Base-by-base conservation (phyloP, 2,113 vertebrate species). In the Delphinapterus leucas region DNA sequence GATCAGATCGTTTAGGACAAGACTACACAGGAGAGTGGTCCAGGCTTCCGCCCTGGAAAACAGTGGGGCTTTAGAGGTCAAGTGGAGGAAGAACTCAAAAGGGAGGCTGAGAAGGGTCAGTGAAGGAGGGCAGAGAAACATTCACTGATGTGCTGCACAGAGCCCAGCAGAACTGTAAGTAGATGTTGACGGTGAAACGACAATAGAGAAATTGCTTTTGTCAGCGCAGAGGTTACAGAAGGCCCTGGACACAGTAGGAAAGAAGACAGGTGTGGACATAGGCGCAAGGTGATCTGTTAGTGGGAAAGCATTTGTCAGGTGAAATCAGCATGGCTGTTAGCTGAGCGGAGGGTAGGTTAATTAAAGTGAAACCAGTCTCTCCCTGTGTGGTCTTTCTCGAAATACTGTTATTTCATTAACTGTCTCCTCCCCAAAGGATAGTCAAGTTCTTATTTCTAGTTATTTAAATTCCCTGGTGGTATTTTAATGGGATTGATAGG, bases 401-500 rank as follows among this genome's bases (percentile, higher is more conserved):
- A 49, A 20, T 41, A 49, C 8, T 44, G 4, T 76, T n/a, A 18
- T 0, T 49, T 55, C 73, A 26, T 70, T 80, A 88, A 80, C 47
- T 36, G 0, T 55, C 23, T 55, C 38, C 60, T 92, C 20, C 18
- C 67, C 13, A 25, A 36, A 92, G 65, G 20, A 47, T 23, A 81
- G 65, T 61, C 13, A 44, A 0, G 10, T 41, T 77, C 11, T 38
- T 77, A 44, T 25, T 95, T 94, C 79, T 89, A 77, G 55, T 84
- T 65, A 63, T 88, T 96, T 88, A 92, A 80, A 84, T 71, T 93
- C 53, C 28, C 88, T n/a, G 3, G 15, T 70, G 82, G 25, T 60
- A 63, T 76, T 94, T 97, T 68, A 95, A 76, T 79, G 20, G 90
- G 55, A 73, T 83, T 44, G 61, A 68, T 77, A 68, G 28, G 28